phyloP scores from a whole-genome alignment of 2,113 vertebrate genomes.

The Trematocara zebra region DNA sequence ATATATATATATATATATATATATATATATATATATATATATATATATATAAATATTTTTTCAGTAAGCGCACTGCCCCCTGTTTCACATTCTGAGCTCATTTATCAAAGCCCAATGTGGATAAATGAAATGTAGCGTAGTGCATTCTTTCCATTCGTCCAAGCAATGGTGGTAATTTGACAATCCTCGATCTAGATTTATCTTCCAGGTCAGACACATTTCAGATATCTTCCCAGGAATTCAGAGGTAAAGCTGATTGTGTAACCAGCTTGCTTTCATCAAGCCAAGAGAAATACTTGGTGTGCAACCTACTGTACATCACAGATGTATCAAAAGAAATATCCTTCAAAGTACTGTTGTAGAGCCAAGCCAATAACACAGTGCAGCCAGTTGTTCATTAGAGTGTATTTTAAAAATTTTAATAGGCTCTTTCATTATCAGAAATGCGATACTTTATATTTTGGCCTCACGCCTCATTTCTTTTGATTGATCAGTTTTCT shows the following conservation, averaged over 20 bases:
- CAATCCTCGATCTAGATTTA: not conserved
- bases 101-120: not conserved
- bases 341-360: not conserved
- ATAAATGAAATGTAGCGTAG: not conserved
- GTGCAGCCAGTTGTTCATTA: not conserved
- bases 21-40: fast-evolving
- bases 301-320: not conserved
- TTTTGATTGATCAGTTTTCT: not conserved
- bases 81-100: not conserved
- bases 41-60: not conserved
- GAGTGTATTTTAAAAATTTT: not conserved
- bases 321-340: not conserved
- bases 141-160: not conserved
- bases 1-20: too few species aligned
- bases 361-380: not conserved
- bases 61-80: not conserved
- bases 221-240: not conserved
- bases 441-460: not conserved
- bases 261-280: not conserved
- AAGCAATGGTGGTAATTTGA: not conserved
- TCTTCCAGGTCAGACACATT: not conserved
- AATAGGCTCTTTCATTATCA: not conserved
- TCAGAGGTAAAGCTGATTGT: not conserved
- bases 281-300: not conserved
- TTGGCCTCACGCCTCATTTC: not conserved